phyloP scores from a whole-genome alignment of 2,113 vertebrate species.

The Candoia aspera region DNA sequence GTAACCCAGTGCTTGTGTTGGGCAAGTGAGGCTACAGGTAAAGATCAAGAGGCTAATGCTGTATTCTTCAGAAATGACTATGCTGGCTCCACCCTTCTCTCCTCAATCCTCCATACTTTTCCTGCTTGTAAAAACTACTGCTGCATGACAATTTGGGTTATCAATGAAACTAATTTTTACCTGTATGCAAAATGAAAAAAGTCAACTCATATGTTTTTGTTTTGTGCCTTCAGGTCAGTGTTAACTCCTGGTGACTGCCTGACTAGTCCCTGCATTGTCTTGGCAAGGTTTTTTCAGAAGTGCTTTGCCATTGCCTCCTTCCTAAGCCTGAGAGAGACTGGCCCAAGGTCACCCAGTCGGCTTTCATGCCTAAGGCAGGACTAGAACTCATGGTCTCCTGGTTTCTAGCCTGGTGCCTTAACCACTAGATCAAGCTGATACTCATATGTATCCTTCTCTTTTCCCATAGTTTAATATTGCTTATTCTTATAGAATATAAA shows the following conservation, averaged over 20 bases:
- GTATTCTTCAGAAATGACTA: not conserved
- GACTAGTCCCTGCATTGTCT: not conserved
- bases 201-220: not conserved
- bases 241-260: not conserved
- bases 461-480: not conserved
- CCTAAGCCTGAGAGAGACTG: not conserved
- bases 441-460: not conserved
- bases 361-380: not conserved
- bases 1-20: constrained; percentile 57
- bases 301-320: not conserved
- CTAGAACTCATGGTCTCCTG: not conserved
- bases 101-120: not conserved
- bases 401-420: not conserved
- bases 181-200: not conserved
- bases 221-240: not conserved
- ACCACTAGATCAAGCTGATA: not conserved
- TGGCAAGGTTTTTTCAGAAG: not conserved
- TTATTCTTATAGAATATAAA: not conserved
- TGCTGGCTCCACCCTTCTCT: not conserved
- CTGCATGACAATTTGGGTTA: not conserved
- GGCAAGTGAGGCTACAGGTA: constrained; percentile 54
- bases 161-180: not conserved
- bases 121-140: too few relatives aligned
- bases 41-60: constrained; percentile 63
- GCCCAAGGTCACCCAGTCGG: not conserved